Conservation (phyloP, 2,888 invertebrate genomes). For the Protophormia terraenovae region DNA sequence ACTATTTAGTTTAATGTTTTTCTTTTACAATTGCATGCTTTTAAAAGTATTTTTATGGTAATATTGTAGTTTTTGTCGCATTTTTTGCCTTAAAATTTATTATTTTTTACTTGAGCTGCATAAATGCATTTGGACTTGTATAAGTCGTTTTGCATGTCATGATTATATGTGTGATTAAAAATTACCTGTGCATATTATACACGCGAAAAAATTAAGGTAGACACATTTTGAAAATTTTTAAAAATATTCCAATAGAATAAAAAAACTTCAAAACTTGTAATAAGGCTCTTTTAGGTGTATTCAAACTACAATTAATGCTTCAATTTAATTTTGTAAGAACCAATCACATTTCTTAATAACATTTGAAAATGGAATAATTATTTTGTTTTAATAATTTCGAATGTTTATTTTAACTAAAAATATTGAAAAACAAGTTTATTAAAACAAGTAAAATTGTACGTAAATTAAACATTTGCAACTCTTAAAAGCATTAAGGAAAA, state of each 20-base stretch:
- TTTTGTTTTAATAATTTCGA: too few species aligned
- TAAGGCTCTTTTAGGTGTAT: too few species aligned
- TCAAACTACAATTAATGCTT: too few species aligned
- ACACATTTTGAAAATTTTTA: background rate
- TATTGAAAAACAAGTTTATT: too few species aligned
- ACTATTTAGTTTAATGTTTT: constrained; percentile 37
- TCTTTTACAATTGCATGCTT: constrained; percentile 46
- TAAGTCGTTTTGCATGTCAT: constrained; percentile 54
- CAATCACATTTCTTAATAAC: too few species aligned
- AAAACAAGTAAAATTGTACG: too few species aligned
- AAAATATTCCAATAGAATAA: too few species aligned
- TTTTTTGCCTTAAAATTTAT: background rate
- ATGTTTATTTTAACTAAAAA: too few species aligned
- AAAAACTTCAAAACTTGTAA: background rate
- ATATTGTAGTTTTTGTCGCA: background rate
- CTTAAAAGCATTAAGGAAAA: too few species aligned
- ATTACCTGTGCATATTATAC: background rate
- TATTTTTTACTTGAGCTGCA: background rate
- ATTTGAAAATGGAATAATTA: too few species aligned
- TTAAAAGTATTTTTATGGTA: constrained; percentile 28
- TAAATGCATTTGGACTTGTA: constrained; percentile 23
- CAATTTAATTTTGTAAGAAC: too few species aligned
- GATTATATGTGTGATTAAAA: constrained; percentile 59
- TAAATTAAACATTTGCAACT: too few species aligned
- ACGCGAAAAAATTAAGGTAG: constrained; percentile 3